Conservation (phyloP, 2,113 vertebrate species). For the Platycercus adscitus region DNA sequence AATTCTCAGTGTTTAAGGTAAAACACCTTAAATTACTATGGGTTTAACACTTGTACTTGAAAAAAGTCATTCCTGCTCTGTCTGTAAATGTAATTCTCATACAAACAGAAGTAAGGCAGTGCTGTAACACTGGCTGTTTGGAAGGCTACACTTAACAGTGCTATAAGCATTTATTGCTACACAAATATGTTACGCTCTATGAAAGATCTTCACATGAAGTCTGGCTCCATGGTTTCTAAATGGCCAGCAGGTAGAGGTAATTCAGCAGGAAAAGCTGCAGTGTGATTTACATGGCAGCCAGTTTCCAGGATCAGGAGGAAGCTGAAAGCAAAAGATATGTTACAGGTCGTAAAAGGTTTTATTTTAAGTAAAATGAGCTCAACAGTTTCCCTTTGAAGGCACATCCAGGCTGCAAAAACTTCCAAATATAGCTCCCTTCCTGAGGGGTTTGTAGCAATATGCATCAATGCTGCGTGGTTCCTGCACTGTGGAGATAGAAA, state of each 20-base stretch:
- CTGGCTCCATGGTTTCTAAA: neutral
- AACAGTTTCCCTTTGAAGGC: neutral
- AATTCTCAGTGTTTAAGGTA: neutral
- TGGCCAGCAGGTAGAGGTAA: neutral
- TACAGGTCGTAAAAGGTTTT: neutral
- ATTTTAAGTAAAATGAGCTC: neutral
- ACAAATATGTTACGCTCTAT: neutral
- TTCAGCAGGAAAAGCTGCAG: neutral
- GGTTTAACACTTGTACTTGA: neutral
- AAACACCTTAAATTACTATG: neutral
- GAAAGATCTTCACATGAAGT: accelerated
- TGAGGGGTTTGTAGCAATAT: neutral
- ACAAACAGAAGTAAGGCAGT: neutral
- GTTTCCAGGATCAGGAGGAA: constrained; percentile 11
- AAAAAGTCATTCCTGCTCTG: neutral
- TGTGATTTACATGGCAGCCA: neutral
- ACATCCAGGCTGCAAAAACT: neutral
- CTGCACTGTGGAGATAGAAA: neutral
- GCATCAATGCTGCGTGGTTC: neutral
- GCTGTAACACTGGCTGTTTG: neutral
- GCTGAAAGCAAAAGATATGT: neutral
- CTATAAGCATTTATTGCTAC: neutral
- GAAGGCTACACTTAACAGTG: neutral
- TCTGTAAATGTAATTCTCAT: neutral
- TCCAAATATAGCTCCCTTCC: constrained; percentile 37